Evolutionary conservation across 2,888 invertebrate genomes (phyloP), one percentile per base, ranked within the genome.

Genomic region (Arrhopalites spinosus): DNA sequence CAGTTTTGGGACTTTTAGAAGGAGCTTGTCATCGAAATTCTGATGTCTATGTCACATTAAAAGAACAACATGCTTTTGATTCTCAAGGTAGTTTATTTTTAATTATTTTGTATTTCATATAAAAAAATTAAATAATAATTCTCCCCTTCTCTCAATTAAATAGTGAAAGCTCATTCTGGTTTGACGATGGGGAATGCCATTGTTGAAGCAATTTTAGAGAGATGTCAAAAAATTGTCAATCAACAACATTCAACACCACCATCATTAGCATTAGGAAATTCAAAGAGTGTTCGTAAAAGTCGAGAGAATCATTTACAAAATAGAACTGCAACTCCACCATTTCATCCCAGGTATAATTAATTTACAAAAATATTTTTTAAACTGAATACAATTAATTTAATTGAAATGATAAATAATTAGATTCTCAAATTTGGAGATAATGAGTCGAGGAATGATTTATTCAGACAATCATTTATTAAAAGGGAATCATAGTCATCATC

Each of bases 1-100:
- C 77, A 47, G 47, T 81, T 13, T 74, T 80, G 13, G 77, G 67
- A 50, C 64, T 80, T 23, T 53, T 81, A 30, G 81, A 81, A 78
- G 78, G 77, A 0, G 76, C 79, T 13, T 78, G 78, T 67, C 77
- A 78, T 29, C 71, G 77, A 50, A 78, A 77, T 73, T 77, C 81
- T 0, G 77, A 78, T 7, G 72, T 81, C 17, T 79, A 76, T 59
- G 20, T 15, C 2, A 69, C 74, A 0, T 61, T 81, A 11, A 74
- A 78, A 30, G 79, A 81, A 0, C 78, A 78, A 25, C 73, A 78
- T 25, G 20, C 43, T 30, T 71, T 59, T 23, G 71, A 71, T 36
- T 27, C 71, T 20, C 71, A 71, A 59, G 36, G 71, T 71, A 23
- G n/a, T 7, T 47, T 53, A 15, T 63, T 15, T 20, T 15, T 8